Evolutionary conservation across 1,140 invertebrate genomes (phyloP).

Genomic region (Lepidurus apus): DNA sequence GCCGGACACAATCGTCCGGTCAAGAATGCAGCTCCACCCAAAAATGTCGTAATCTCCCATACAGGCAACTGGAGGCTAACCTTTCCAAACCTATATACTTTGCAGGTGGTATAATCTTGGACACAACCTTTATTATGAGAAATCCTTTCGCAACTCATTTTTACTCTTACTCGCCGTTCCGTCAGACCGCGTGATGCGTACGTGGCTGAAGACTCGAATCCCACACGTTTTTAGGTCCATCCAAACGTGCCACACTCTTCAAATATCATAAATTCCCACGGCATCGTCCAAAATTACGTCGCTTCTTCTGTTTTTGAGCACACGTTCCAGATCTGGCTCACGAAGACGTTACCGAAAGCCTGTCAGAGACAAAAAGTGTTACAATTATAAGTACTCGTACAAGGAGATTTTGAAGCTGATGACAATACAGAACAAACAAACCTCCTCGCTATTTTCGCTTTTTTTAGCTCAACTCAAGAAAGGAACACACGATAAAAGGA

Average conservation of each 20-base stretch:
- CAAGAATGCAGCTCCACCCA: background rate
- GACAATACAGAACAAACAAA: conserved; percentile 6
- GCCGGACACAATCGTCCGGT: background rate
- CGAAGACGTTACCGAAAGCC: background rate
- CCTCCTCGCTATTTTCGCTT: background rate
- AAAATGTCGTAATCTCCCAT: background rate
- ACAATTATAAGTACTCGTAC: background rate
- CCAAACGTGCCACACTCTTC: background rate
- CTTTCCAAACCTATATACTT: background rate
- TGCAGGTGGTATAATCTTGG: background rate
- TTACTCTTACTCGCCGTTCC: background rate
- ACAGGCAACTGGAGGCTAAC: background rate
- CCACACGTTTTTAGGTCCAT: background rate
- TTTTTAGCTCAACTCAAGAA: background rate
- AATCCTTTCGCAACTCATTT: background rate
- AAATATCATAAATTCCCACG: background rate
- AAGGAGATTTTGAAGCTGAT: background rate
- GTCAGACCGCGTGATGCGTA: background rate
- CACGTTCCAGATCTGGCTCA: background rate
- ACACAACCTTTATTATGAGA: background rate
- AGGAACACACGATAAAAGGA: background rate
- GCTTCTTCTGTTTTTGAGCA: background rate
- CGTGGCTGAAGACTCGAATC: background rate
- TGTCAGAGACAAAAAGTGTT: background rate
- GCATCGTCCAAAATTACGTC: background rate